Evolutionary conservation across 2,113 vertebrate genomes (phyloP).

Genomic region (Aleadryas rufinucha): DNA sequence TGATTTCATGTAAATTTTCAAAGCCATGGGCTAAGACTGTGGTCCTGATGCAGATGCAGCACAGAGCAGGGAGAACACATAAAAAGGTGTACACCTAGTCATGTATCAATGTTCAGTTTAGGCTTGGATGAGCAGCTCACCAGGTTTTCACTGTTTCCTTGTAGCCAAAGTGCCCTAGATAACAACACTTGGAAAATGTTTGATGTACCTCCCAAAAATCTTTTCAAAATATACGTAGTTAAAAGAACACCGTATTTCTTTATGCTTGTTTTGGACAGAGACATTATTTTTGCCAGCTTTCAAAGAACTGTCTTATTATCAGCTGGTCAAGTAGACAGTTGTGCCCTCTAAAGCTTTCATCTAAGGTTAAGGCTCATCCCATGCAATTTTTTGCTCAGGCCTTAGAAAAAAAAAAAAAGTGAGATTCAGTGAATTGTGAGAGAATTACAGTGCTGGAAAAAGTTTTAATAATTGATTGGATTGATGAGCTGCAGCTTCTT

Average conservation of each 20-base stretch:
- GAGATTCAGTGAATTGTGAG: background rate
- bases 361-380: background rate
- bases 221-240: background rate
- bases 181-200: background rate
- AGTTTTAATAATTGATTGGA: background rate
- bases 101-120: accelerated
- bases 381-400: background rate
- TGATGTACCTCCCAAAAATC: background rate
- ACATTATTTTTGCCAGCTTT: background rate
- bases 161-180: background rate
- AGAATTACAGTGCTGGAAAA: background rate
- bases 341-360: background rate
- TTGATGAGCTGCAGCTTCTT: background rate
- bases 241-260: background rate
- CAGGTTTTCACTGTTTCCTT: background rate
- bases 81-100: background rate
- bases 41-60: background rate
- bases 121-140: background rate
- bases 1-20: background rate
- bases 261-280: background rate
- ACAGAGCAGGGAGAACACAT: background rate
- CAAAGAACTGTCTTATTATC: background rate
- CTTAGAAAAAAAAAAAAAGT: background rate
- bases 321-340: background rate
- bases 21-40: background rate